phyloP scores from a whole-genome alignment of 2,113 vertebrate species.

The Corythaixoides concolor region DNA sequence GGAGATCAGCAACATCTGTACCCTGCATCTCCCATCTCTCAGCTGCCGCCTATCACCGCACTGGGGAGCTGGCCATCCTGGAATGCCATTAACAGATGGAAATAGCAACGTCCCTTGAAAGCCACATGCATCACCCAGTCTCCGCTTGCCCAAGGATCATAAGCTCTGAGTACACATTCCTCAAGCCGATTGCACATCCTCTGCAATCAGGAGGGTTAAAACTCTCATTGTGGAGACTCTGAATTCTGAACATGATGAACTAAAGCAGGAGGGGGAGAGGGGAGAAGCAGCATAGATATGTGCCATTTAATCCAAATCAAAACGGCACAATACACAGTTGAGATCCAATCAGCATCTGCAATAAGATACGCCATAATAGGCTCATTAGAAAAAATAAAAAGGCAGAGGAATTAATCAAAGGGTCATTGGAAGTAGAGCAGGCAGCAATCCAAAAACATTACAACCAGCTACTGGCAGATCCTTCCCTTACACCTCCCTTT shows the following conservation, averaged over 20 bases:
- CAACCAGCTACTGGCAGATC: not conserved
- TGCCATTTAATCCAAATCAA: slow-evolving; percentile 76
- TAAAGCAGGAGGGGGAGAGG: slow-evolving; percentile 34
- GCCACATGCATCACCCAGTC: slow-evolving; percentile 78
- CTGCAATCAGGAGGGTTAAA: slow-evolving; percentile 73
- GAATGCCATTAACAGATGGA: slow-evolving; percentile 76
- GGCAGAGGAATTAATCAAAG: slow-evolving; percentile 61
- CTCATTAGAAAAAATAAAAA: slow-evolving; percentile 70
- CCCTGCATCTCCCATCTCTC: slow-evolving; percentile 52
- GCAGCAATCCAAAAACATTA: slow-evolving; percentile 56
- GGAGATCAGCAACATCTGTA: slow-evolving; percentile 59
- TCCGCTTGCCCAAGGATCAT: slow-evolving; percentile 71
- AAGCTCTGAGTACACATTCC: slow-evolving; percentile 80
- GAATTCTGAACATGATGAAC: slow-evolving; percentile 72
- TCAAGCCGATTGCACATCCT: slow-evolving; percentile 76
- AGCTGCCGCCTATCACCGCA: slow-evolving; percentile 27
- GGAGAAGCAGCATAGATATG: slow-evolving; percentile 66
- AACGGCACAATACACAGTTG: slow-evolving; percentile 63
- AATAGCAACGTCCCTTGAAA: slow-evolving; percentile 73
- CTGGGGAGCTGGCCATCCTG: slow-evolving; percentile 53
- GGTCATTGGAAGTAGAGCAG: slow-evolving; percentile 43
- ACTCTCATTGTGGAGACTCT: slow-evolving; percentile 65
- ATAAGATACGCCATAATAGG: slow-evolving; percentile 56
- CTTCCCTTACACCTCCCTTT: not conserved
- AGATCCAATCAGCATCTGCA: slow-evolving; percentile 70